phyloP scores from a whole-genome alignment of 2,797 vertebrate species.

The Pangasius macronema region DNA sequence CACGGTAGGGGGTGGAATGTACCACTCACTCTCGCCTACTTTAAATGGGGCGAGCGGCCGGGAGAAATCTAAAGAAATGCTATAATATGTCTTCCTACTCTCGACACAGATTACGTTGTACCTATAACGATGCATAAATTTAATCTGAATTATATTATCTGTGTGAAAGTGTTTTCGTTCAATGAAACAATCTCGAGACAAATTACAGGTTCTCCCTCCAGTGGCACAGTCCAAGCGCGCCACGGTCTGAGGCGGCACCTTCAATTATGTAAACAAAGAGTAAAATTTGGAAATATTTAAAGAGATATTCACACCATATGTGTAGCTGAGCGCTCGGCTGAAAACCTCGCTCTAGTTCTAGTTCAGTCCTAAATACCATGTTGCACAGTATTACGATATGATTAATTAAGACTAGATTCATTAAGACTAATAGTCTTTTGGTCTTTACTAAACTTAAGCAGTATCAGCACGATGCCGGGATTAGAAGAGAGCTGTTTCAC shows the following conservation, averaged over 20 bases:
- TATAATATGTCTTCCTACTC: background rate
- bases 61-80: background rate
- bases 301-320: conserved; percentile 63
- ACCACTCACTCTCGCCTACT: conserved; percentile 73
- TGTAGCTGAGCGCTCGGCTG: background rate
- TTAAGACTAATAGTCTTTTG: background rate
- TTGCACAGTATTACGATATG: background rate
- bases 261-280: conserved; percentile 99
- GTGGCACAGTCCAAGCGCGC: conserved; percentile 47
- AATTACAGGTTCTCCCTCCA: background rate
- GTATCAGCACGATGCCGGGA: background rate
- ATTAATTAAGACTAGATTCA: no score
- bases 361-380: background rate
- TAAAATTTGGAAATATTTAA: conserved; percentile 85
- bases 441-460: background rate
- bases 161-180: background rate
- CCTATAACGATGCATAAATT: accelerated
- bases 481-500: no score
- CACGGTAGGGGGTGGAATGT: conserved; percentile 70
- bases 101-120: accelerated
- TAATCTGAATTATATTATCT: no score
- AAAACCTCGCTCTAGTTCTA: no score
- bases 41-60: conserved; percentile 58
- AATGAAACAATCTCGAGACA: background rate
- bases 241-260: conserved; percentile 59